Evolutionary conservation across 2,888 invertebrate genomes (phyloP), one percentile per base, ranked within the genome.

Genomic region (Lordiphosa fenestrarum): DNA sequence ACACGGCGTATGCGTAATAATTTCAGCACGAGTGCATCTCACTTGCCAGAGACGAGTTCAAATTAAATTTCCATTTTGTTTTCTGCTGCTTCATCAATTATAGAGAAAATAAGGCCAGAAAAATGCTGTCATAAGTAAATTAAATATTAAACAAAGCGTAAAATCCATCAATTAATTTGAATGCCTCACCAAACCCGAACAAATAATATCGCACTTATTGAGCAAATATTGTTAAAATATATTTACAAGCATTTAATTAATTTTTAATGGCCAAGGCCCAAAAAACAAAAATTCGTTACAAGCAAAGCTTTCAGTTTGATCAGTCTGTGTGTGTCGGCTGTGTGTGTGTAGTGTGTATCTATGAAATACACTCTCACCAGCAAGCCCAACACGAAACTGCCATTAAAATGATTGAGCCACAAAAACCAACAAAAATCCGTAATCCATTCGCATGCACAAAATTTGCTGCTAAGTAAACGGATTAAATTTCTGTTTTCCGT

Each of bases 321-420:
- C 7, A 35, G 36, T 12, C 39, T 37, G 38, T 30, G 5, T n/a
- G 5, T n/a, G 12, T 15, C 21, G 12, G 5, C 6, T 19, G 33
- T 35, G 19, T 41, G 41, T 42, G 19, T 40, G 37, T 46, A n/a
- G 19, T 48, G 19, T 23, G 54, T 53, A 49, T 61, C 59, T 56
- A 58, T 41, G 53, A 59, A 53, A 52, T 56, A 61, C 51, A 49
- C 62, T 71, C 55, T 61, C 63, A 15, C 15, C 59, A 69, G 66
- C 52, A 73, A 60, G 67, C 62, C 73, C 68, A 78, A 74, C 76
- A 74, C 60, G 74, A 74, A 74, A 74, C 63, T 69, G 73, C 74
- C 76, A 76, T 76, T 76, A 76, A 78, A 72, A 64, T 78, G 76
- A 76, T 76, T 76, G 78, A 76, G 76, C 78, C 78, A 63, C 76